phyloP scores from a whole-genome alignment of 2,888 invertebrate species.

The Folsomia candida region DNA sequence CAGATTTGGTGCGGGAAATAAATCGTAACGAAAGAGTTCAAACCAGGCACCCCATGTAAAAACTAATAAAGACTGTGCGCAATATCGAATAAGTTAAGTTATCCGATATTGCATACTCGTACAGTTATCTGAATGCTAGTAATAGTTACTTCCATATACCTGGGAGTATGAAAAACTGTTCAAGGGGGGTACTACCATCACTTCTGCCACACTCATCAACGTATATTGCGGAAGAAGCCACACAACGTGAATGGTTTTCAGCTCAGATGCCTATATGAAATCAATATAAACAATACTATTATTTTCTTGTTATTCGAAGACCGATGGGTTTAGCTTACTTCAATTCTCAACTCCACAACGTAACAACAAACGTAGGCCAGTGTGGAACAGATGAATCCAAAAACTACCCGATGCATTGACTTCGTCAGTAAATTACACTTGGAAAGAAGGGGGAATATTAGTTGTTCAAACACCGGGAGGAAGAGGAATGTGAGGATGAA shows the following conservation, averaged over 20 bases:
- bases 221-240: conserved; percentile 57
- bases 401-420: conserved; percentile 57
- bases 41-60: no score
- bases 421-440: conserved; percentile 49
- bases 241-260: conserved; percentile 51
- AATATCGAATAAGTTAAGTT: no score
- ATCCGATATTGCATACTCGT: no score
- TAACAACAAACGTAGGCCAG: conserved; percentile 68
- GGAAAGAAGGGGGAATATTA: conserved; percentile 55
- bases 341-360: conserved; percentile 54
- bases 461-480: conserved; percentile 56
- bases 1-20: no score
- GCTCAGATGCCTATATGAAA: background rate
- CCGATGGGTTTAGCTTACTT: conserved; percentile 53
- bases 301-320: no score
- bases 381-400: conserved; percentile 57
- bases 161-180: background rate
- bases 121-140: no score
- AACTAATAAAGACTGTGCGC: no score
- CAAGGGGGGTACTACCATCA: background rate
- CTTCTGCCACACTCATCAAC: background rate
- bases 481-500: conserved; percentile 54
- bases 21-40: no score
- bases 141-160: background rate
- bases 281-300: background rate